Conservation (phyloP, 2,888 invertebrate genomes). For the Orthosia gracilis region DNA sequence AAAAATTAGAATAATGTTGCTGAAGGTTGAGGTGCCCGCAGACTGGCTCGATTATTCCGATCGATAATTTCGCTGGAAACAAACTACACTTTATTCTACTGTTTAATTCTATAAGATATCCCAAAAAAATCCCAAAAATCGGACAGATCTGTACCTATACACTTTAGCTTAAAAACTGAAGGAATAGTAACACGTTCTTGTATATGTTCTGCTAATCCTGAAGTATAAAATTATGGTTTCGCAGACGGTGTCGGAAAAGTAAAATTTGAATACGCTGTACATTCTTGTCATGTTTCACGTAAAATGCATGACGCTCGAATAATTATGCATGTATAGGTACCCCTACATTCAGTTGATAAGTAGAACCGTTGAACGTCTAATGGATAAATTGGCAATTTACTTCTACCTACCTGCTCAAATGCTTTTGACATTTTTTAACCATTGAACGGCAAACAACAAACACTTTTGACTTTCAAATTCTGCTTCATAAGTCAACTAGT, state of each 20-base stretch:
- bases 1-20: background rate
- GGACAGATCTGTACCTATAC: slow-evolving; percentile 5
- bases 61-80: slow-evolving; percentile 27
- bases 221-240: slow-evolving; percentile 32
- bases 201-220: slow-evolving; percentile 29
- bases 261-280: slow-evolving; percentile 41
- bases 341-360: slow-evolving; percentile 49
- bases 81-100: slow-evolving; percentile 4
- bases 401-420: slow-evolving; percentile 4
- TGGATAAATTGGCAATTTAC: slow-evolving; percentile 5
- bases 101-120: background rate
- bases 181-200: slow-evolving; percentile 5
- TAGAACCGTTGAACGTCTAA: slow-evolving; percentile 25
- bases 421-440: slow-evolving; percentile 2
- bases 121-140: slow-evolving; percentile 4
- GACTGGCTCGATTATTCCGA: slow-evolving; percentile 30
- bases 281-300: slow-evolving; percentile 47
- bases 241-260: slow-evolving; percentile 33
- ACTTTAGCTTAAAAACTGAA: background rate
- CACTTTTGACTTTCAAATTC: background rate
- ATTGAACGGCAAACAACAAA: background rate
- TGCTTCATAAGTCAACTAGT: background rate
- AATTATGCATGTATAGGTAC: slow-evolving; percentile 33
- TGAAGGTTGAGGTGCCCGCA: slow-evolving; percentile 53
- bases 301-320: slow-evolving; percentile 41